These are phyloP conservation scores for Branchinecta lindahli DNA, from an alignment of 1,140 invertebrate species.

Conservation along the genomic window DNA sequence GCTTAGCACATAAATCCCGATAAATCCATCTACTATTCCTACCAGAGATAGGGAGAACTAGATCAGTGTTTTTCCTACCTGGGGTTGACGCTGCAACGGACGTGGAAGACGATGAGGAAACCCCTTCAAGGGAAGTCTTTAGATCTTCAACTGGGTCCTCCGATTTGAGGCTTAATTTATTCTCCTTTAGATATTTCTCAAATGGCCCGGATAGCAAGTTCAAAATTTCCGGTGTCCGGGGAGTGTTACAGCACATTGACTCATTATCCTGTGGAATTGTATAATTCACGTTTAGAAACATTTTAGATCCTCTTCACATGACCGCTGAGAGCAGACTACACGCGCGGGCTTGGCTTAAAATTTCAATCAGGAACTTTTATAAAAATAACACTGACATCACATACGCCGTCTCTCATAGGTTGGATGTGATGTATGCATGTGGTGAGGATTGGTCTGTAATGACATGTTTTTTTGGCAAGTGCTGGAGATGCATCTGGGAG, in stretches of 20 bases:
- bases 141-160: neutral
- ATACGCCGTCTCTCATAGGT: neutral
- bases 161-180: neutral
- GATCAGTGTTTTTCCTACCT: neutral
- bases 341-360: neutral
- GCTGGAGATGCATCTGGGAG: neutral
- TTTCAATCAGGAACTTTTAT: neutral
- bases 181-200: slow-evolving; percentile 13
- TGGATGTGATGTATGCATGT: neutral
- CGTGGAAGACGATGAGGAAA: neutral
- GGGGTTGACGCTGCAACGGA: neutral
- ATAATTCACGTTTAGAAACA: slow-evolving; percentile 1
- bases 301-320: neutral
- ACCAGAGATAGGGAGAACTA: too few relatives aligned
- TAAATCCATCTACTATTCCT: too few relatives aligned
- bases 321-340: neutral
- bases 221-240: slow-evolving; percentile 20
- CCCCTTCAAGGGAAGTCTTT: neutral
- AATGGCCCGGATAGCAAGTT: slow-evolving; percentile 19
- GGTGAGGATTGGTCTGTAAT: neutral
- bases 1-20: too few relatives aligned
- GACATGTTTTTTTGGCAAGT: neutral
- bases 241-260: slow-evolving; percentile 13
- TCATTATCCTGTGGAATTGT: neutral
- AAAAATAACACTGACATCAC: neutral